Evolutionary conservation across 92 coral and sea anemone species (phyloP), one percentile per base, ranked within the genome.

Genomic region (Ricordea florida): DNA sequence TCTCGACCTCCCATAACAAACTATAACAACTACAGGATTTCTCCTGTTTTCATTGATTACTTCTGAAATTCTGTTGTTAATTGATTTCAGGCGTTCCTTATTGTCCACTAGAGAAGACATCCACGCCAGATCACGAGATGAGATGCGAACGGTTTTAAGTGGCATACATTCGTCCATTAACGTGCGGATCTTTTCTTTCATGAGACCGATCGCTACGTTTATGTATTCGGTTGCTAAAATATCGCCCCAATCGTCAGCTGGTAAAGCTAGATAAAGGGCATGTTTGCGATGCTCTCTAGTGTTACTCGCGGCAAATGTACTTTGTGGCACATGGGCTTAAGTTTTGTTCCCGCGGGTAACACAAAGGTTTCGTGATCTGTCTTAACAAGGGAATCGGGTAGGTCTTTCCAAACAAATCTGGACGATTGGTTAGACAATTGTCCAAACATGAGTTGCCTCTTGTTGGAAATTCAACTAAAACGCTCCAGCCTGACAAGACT

Each of bases 341-440:
- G 70, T 60, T 83, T 83, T 18, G 78, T 66, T 64, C 78, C 92
- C 3, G 92, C 88, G 17, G 92, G 88, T 42, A 87, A 20, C 32
- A 82, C 58, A 43, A 87, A 46, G 25, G 88, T 85, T 32, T 57
- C 49, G 52, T 82, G 86, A 32, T 88, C 76, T 3, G 93, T 88
- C 57, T 72, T 73, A 64, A 10, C 72, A 78, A 61, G 4, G 77
- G 85, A 61, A 83, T 14, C 18, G 85, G 83, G 49, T 72, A 77
- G 31, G 72, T 28, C 61, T 72, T 78, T 35, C 74, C 79, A 78
- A 88, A 88, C 16, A 88, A 60, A 23, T 83, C 93, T 30, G 55
- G 65, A 9, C 85, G 75, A 62, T 88, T 83, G 27, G 93, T 61
- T 46, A 81, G 66, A 40, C 85, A 71, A 41, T 85, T 79, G 45